Percentiles rank a stretch among this genome's conserved stretches.
Conservation (phyloP, 2,797 vertebrate species). For the Propithecus deckenii region DNA sequence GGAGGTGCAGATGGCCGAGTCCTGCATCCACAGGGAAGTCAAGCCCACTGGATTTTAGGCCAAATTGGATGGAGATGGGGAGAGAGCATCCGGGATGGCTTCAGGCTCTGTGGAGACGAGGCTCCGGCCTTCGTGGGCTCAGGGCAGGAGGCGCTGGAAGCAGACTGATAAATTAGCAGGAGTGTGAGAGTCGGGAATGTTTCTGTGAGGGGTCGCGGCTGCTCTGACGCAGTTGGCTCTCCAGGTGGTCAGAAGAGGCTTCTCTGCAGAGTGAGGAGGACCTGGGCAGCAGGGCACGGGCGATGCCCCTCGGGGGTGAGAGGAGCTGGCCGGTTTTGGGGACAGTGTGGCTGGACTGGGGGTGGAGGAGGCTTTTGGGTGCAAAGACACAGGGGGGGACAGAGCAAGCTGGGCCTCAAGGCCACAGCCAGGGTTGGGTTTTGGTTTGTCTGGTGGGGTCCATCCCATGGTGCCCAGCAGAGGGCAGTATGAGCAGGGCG, state of each 20-base stretch:
- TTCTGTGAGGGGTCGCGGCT: fast-evolving
- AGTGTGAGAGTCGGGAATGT: fast-evolving
- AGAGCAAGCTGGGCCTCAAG: neutral
- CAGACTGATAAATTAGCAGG: fast-evolving
- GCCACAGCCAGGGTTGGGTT: neutral
- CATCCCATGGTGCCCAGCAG: neutral
- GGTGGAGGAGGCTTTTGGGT: neutral
- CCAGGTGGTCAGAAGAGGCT: neutral
- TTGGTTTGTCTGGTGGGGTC: neutral
- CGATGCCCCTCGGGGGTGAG: too few species aligned
- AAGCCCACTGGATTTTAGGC: neutral
- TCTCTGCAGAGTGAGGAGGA: neutral
- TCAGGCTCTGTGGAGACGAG: fast-evolving
- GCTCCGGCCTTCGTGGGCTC: neutral
- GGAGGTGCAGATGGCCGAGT: neutral
- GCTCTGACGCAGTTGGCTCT: neutral
- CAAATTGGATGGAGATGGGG: fast-evolving
- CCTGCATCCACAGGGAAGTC: fast-evolving
- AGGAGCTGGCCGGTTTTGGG: neutral
- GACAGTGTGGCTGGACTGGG: neutral
- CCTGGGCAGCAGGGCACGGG: neutral
- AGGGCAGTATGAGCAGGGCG: neutral
- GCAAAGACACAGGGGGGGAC: neutral
- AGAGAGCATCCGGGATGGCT: neutral
- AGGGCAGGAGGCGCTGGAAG: neutral